Evolutionary conservation across 2,888 invertebrate species (phyloP).

Genomic region (Morpho helenor): DNA sequence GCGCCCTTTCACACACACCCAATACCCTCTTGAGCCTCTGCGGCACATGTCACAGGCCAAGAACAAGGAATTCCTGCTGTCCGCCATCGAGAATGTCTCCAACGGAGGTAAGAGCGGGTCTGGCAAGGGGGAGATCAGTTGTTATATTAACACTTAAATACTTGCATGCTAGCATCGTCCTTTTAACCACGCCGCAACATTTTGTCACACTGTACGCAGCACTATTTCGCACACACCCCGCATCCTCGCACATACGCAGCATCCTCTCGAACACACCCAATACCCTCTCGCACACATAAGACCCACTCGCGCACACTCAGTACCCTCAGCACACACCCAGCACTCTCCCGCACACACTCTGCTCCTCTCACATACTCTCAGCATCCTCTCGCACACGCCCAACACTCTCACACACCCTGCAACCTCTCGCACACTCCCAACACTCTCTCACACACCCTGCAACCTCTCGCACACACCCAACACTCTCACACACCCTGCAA

Average conservation of each 20-base stretch:
- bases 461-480: not conserved
- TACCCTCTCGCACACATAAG: not conserved
- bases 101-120: conserved; percentile 67
- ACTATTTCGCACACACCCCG: too few species aligned
- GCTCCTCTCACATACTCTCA: too few species aligned
- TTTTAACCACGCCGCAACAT: not conserved
- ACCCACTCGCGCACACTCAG: not conserved
- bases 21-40: conserved; percentile 36
- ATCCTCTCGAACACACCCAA: not conserved
- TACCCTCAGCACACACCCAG: not conserved
- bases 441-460: not conserved
- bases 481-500: too few species aligned
- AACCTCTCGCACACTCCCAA: too few species aligned
- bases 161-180: not conserved
- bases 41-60: conserved; percentile 83
- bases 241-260: not conserved
- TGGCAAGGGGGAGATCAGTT: not conserved
- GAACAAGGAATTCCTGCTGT: conserved; percentile 84
- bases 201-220: too few species aligned
- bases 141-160: not conserved
- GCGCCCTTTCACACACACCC: not conserved
- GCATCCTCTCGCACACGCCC: too few species aligned
- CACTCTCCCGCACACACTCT: too few species aligned
- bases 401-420: too few species aligned
- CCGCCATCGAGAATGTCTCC: conserved; percentile 80